phyloP scores from a whole-genome alignment of 2,113 vertebrate genomes.

The Meriones unguiculatus region DNA sequence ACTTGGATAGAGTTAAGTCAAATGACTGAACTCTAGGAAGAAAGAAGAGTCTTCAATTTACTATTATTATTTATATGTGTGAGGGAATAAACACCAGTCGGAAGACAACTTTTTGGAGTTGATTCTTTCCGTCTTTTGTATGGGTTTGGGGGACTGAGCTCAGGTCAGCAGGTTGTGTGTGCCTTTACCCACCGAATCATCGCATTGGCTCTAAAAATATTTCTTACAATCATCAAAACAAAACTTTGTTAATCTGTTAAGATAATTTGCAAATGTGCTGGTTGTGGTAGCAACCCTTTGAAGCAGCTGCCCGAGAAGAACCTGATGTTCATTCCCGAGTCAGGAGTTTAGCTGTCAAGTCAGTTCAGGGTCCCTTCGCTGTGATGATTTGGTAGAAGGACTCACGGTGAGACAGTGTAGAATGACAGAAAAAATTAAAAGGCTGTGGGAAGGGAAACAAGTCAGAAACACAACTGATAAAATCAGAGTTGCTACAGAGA shows the following conservation, averaged over 20 bases:
- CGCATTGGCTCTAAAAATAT: neutral
- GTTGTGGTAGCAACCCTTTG: conserved; percentile 20
- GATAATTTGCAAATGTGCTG: conserved; percentile 3
- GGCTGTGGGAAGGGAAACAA: neutral
- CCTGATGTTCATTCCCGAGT: neutral
- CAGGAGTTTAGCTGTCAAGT: conserved; percentile 21
- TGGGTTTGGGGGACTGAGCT: neutral
- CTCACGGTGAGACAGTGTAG: neutral
- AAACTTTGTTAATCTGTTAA: conserved; percentile 28
- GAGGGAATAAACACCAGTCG: neutral
- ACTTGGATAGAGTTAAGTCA: conserved; percentile 2
- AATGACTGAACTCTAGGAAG: conserved; percentile 13
- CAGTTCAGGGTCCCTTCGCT: neutral
- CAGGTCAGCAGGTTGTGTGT: neutral
- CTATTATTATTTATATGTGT: neutral
- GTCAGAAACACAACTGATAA: neutral
- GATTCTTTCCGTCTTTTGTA: neutral
- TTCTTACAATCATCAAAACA: neutral
- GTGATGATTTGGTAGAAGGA: conserved; percentile 33
- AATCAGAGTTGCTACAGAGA: neutral
- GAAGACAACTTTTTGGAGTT: neutral
- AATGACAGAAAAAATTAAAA: neutral
- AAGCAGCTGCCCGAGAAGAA: neutral
- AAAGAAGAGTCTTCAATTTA: neutral
- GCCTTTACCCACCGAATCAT: neutral